These are phyloP conservation scores for Bombus consobrinus DNA, from an alignment of 1,140 invertebrate species.

Conservation along the genomic window DNA sequence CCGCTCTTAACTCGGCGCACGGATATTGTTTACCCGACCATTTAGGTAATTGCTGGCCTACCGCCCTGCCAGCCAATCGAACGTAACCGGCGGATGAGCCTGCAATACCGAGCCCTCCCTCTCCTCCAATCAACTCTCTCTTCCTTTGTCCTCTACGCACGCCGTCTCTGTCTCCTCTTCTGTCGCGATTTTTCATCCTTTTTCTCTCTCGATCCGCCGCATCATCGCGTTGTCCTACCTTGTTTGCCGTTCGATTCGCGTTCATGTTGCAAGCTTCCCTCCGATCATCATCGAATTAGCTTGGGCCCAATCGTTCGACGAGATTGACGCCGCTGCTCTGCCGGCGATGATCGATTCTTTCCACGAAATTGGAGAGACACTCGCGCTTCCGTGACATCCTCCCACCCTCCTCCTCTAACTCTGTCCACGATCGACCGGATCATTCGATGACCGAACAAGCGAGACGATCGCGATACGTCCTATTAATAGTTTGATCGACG, in stretches of 20 bases:
- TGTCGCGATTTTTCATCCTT: not conserved
- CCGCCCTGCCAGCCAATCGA: conserved; percentile 79
- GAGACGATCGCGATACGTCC: not conserved
- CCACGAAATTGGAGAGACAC: conserved; percentile 50
- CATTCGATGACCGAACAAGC: conserved; percentile 35
- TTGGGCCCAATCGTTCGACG: conserved; percentile 53
- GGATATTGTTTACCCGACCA: conserved; percentile 83
- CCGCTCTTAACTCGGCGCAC: conserved; percentile 79
- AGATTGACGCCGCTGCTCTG: conserved; percentile 48
- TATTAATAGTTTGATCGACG: conserved; percentile 39
- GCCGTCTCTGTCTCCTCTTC: not conserved
- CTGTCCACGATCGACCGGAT: not conserved
- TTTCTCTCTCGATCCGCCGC: not conserved
- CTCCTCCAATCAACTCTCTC: not conserved
- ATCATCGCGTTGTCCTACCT: not conserved
- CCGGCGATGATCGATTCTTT: conserved; percentile 62
- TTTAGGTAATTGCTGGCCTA: conserved; percentile 83
- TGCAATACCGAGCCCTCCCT: conserved; percentile 69
- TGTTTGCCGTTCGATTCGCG: conserved; percentile 10
- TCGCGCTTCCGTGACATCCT: too few relatives aligned
- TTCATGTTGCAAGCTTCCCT: not conserved
- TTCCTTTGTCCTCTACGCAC: not conserved
- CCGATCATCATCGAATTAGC: conserved; percentile 65
- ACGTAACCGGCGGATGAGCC: conserved; percentile 77
- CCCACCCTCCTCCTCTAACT: not conserved